phyloP scores from a whole-genome alignment of 2,113 vertebrate genomes.

The Hassar affinis region DNA sequence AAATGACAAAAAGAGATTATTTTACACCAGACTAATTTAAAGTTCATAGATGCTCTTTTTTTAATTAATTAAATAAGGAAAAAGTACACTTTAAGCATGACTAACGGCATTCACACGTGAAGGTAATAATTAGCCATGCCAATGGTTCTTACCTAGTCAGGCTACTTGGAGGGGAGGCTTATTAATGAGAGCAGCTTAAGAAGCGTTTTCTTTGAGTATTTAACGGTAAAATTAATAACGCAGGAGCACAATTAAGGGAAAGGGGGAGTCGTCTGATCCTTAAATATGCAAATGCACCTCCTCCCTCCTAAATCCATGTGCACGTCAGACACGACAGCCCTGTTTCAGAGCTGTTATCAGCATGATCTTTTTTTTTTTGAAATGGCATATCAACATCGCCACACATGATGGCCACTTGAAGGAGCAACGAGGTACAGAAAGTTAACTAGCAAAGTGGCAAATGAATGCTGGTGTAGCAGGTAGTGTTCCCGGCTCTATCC shows the following conservation, averaged over 20 bases:
- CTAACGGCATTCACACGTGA: conserved; percentile 66
- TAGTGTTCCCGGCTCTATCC: neutral
- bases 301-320: conserved; percentile 50
- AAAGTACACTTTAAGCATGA: conserved; percentile 70
- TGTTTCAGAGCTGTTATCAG: conserved; percentile 4
- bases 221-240: conserved; percentile 77
- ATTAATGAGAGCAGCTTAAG: conserved; percentile 70
- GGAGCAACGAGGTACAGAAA: neutral
- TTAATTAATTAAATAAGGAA: conserved; percentile 80
- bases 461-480: neutral
- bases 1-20: conserved; percentile 83
- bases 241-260: conserved; percentile 69
- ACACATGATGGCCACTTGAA: neutral
- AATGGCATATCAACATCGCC: too few species aligned
- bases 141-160: conserved; percentile 56
- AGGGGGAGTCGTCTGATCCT: conserved; percentile 55
- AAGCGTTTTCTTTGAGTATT: conserved; percentile 68
- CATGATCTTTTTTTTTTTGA: neutral
- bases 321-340: conserved; percentile 19
- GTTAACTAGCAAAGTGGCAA: too few species aligned
- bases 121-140: conserved; percentile 72
- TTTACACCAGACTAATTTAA: conserved; percentile 80
- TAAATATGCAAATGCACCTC: conserved; percentile 56
- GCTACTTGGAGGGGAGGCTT: conserved; percentile 48
- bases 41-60: conserved; percentile 74